These are phyloP conservation scores for Xiphophorus hellerii DNA, from an alignment of 2,113 vertebrate species.

Conservation along the genomic window DNA sequence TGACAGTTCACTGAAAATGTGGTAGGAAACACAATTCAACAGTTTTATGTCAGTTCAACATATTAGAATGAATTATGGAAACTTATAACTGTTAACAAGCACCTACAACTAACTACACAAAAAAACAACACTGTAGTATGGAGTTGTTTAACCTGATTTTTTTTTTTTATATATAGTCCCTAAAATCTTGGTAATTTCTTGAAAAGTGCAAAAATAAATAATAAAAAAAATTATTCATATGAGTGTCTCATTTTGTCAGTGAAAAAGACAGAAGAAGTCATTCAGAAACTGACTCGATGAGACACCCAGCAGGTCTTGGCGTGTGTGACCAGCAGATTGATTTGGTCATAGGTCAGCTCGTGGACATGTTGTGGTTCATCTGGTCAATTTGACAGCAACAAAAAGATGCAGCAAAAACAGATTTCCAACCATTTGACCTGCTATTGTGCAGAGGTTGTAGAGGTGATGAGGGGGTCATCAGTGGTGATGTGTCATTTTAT, in stretches of 20 bases:
- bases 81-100: too few relatives aligned
- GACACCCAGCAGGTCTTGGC: not conserved
- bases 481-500: constrained; percentile 49
- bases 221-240: not conserved
- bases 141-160: too few relatives aligned
- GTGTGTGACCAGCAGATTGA: constrained; percentile 39
- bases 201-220: too few relatives aligned
- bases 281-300: not conserved
- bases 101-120: too few relatives aligned
- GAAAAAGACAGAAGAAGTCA: not conserved
- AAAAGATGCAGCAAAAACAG: constrained; percentile 25
- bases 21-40: too few relatives aligned
- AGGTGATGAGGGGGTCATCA: constrained; percentile 38
- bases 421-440: constrained; percentile 62
- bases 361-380: constrained; percentile 58
- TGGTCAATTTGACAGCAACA: constrained; percentile 46
- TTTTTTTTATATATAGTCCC: too few relatives aligned
- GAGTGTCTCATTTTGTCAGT: not conserved
- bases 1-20: too few relatives aligned
- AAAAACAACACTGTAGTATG: too few relatives aligned
- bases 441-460: constrained; percentile 53
- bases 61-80: too few relatives aligned
- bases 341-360: constrained; percentile 48
- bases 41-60: too few relatives aligned
- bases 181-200: too few relatives aligned